Conservation (phyloP, 2,113 vertebrate species). For the Trachemys scripta region DNA sequence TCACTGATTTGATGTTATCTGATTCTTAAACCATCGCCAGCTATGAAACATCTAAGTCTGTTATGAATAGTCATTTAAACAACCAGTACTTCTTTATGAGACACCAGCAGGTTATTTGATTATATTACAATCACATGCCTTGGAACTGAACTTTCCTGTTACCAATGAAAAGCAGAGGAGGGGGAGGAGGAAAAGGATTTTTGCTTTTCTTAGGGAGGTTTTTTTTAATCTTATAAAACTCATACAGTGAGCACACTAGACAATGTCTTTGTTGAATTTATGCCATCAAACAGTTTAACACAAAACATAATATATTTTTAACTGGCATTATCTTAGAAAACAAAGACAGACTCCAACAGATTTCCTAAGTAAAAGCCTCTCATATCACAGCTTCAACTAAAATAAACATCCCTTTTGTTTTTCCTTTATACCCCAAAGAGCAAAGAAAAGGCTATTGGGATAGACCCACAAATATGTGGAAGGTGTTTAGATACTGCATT, state of each 20-base stretch:
- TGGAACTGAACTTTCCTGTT: constrained; percentile 62
- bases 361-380: constrained; percentile 23
- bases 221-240: constrained; percentile 35
- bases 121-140: constrained; percentile 69
- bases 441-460: constrained; percentile 23
- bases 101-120: constrained; percentile 73
- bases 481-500: constrained; percentile 24
- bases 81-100: constrained; percentile 64
- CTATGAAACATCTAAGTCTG: constrained; percentile 56
- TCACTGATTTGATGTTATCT: constrained; percentile 60
- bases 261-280: constrained; percentile 71
- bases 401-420: constrained; percentile 32
- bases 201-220: constrained; percentile 47
- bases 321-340: constrained; percentile 50
- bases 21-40: constrained; percentile 48
- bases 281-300: constrained; percentile 74
- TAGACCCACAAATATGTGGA: neutral
- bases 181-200: constrained; percentile 51
- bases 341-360: constrained; percentile 38
- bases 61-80: constrained; percentile 58
- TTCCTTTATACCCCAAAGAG: neutral
- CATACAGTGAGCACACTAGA: constrained; percentile 35
- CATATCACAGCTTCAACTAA: constrained; percentile 31
- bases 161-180: constrained; percentile 60
- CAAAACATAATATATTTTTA: constrained; percentile 69